Percentiles rank a stretch among this genome's conserved stretches.
These are phyloP conservation scores for Sialis lutaria DNA, from an alignment of 2,888 invertebrate species.

Conservation along the genomic window DNA sequence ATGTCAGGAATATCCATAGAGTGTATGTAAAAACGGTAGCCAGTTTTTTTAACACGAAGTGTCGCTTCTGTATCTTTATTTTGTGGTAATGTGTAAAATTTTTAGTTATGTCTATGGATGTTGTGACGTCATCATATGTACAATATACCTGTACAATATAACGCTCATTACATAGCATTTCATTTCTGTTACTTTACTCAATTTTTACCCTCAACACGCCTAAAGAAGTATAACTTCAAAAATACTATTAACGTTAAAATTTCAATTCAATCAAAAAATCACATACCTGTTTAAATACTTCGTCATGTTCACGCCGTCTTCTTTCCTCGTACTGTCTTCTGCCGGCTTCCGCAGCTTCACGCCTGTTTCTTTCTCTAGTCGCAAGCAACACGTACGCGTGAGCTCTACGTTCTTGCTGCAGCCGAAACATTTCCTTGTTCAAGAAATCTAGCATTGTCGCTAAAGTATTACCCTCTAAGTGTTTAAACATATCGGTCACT, in stretches of 20 bases:
- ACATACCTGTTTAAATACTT: slow-evolving; percentile 52
- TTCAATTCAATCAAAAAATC: not conserved
- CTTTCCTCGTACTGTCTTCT: slow-evolving; percentile 58
- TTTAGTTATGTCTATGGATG: too few species aligned
- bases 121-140: too few species aligned
- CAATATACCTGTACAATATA: too few species aligned
- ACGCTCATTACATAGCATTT: too few species aligned
- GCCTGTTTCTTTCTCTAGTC: slow-evolving; percentile 53
- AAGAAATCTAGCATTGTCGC: slow-evolving; percentile 56
- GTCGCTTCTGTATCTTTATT: too few species aligned
- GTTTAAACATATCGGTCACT: slow-evolving; percentile 42
- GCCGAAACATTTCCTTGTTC: slow-evolving; percentile 56
- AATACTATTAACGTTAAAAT: not conserved
- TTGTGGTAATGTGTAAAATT: too few species aligned
- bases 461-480: slow-evolving; percentile 54
- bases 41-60: too few species aligned
- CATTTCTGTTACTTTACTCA: too few species aligned
- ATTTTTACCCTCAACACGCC: too few species aligned
- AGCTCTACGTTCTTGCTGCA: slow-evolving; percentile 60
- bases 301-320: slow-evolving; percentile 54
- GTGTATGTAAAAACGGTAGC: too few species aligned
- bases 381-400: slow-evolving; percentile 66
- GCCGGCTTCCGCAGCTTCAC: slow-evolving; percentile 69
- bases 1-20: too few species aligned
- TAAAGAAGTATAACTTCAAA: too few species aligned